Percentiles rank a stretch among this genome's conserved stretches.
Evolutionary conservation across 1,140 invertebrate species (phyloP).

Genomic region (Argopecten irradians): DNA sequence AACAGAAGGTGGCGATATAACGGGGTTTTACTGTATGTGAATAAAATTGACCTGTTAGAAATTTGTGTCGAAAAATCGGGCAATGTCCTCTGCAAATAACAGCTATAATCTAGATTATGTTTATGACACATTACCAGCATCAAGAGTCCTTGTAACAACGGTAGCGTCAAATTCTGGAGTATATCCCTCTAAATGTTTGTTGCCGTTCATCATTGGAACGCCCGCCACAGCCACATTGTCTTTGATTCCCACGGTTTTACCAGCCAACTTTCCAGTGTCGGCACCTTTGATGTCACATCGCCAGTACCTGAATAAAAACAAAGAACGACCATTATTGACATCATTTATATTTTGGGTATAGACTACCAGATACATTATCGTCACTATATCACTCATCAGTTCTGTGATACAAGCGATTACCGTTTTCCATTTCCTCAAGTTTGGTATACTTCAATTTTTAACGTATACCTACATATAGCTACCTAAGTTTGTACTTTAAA

Average conservation of each 20-base stretch:
- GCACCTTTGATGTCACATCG: slow-evolving; percentile 66
- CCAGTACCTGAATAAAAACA: slow-evolving; percentile 61
- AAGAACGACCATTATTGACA: not conserved
- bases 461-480: too few relatives aligned
- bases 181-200: slow-evolving; percentile 63
- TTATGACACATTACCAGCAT: slow-evolving; percentile 67
- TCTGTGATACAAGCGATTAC: not conserved
- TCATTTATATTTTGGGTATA: not conserved
- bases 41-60: too few relatives aligned
- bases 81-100: too few relatives aligned
- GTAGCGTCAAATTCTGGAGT: slow-evolving; percentile 71
- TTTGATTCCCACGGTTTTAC: slow-evolving; percentile 68
- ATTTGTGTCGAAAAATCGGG: too few relatives aligned
- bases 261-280: slow-evolving; percentile 58
- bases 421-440: not conserved
- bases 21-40: not conserved
- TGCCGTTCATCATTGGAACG: slow-evolving; percentile 71
- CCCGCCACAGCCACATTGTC: slow-evolving; percentile 71
- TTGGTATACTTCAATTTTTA: not conserved
- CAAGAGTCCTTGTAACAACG: slow-evolving; percentile 66
- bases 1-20: not conserved
- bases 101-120: too few relatives aligned
- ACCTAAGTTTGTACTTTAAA: too few relatives aligned
- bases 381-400: not conserved
- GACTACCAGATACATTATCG: not conserved